Percentiles rank a stretch among this genome's conserved stretches.
Conservation (phyloP, 1,140 invertebrate species). For the Caenorhabditis brenneri region DNA sequence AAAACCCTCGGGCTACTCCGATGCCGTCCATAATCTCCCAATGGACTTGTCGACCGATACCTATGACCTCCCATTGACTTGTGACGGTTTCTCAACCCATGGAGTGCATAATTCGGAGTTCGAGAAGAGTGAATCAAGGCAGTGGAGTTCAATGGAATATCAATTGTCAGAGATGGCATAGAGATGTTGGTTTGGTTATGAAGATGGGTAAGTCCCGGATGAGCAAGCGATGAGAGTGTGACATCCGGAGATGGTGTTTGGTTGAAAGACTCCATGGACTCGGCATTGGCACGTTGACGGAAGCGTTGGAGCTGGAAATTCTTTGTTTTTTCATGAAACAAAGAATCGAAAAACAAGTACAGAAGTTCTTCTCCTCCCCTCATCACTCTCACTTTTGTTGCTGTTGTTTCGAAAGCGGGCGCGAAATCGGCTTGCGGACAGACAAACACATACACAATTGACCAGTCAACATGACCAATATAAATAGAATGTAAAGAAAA, state of each 20-base stretch:
- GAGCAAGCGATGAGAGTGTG: neutral
- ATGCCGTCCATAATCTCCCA: constrained; percentile 17
- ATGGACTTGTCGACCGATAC: neutral
- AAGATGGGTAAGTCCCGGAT: neutral
- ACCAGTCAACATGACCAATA: neutral
- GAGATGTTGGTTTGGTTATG: constrained; percentile 25
- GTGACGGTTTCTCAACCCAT: neutral
- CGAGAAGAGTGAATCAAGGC: neutral
- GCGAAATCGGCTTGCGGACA: neutral
- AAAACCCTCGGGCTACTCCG: constrained; percentile 5
- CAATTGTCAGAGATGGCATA: neutral
- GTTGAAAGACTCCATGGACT: neutral
- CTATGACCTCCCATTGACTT: neutral
- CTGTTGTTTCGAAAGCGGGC: neutral
- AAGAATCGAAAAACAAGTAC: too few species aligned
- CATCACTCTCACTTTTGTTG: neutral
- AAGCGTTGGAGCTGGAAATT: constrained; percentile 36
- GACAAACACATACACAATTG: neutral
- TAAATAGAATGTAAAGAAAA: neutral
- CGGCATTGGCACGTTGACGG: constrained; percentile 13
- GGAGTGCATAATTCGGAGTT: neutral
- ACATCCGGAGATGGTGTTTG: neutral
- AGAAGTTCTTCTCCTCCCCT: neutral
- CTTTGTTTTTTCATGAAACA: neutral
- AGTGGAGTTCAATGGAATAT: constrained; percentile 1